Evolutionary conservation across 2,888 invertebrate species (phyloP), one percentile per base, ranked within the genome.

Genomic region (Tetanocera ferruginea): DNA sequence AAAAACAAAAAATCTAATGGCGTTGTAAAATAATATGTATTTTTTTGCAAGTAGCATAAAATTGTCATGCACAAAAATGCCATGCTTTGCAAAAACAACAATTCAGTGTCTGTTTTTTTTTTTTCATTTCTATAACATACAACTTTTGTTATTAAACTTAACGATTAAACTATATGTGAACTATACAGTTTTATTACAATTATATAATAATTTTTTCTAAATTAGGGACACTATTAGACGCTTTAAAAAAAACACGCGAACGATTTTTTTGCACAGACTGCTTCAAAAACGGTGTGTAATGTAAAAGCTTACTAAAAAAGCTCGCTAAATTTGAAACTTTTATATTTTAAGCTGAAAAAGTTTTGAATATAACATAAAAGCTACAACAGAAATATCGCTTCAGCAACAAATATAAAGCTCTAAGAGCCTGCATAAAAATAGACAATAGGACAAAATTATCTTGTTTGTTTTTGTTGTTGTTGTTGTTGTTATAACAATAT

Each of bases 1-100:
- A 70, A 49, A 25, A 49, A 23, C 9, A 77, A 80, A 78, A 37
- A 37, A 37, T 37, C 37, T 37, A 37, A 37, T 37, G 37, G 37
- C 43, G 14, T 11, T 43, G n/a, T 43, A 43, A 43, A 43, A 37
- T 37, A 4, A 37, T 8, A 37, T 11, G 3, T 11, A 43, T 2
- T 11, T 11, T 6, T 43, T 43, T 43, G 43, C 43, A 43, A 43
- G 11, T 43, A 11, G 43, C 78, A 75, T 74, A 81, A 81, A 77
- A 82, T 83, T 80, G 80, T 84, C 87, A 87, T 87, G 87, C 87
- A 87, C 87, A 87, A 87, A 87, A 87, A 87, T 87, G 87, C 87
- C 87, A 87, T 87, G 87, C 87, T 84, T 81, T 80, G 77, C 67
- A 67, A 43, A 37, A 37, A 67, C 66, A 74, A 51, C 55, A 67